Evolutionary conservation across 1,140 invertebrate genomes (phyloP).

Genomic region (Riptortus pedestris): DNA sequence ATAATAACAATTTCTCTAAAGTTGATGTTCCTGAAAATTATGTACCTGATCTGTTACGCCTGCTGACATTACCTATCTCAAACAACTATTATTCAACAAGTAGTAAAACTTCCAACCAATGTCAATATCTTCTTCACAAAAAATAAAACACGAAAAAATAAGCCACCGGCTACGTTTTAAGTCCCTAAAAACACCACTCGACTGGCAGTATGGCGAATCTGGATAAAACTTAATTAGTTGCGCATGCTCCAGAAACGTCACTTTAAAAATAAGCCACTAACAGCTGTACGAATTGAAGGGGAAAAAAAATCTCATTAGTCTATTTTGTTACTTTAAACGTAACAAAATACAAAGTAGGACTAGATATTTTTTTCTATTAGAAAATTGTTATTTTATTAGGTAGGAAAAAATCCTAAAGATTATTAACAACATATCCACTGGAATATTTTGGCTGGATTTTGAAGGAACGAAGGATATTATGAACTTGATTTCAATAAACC

Average conservation of each 20-base stretch:
- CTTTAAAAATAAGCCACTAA: background rate
- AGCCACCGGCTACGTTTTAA: slow-evolving; percentile 26
- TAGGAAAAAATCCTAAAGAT: too few relatives aligned
- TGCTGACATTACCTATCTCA: slow-evolving; percentile 37
- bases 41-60: slow-evolving; percentile 40
- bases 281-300: too few relatives aligned
- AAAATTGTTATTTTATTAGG: too few relatives aligned
- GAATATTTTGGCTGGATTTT: too few relatives aligned
- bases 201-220: slow-evolving; percentile 16
- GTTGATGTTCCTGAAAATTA: slow-evolving; percentile 23
- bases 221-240: background rate
- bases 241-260: slow-evolving; percentile 8
- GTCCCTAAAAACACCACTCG: slow-evolving; percentile 18
- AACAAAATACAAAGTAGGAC: too few relatives aligned
- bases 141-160: background rate
- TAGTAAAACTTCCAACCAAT: background rate
- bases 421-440: too few relatives aligned
- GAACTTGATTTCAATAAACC: too few relatives aligned
- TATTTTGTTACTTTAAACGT: too few relatives aligned
- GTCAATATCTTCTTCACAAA: slow-evolving; percentile 8
- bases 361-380: too few relatives aligned
- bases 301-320: too few relatives aligned
- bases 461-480: too few relatives aligned
- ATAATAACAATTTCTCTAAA: slow-evolving; percentile 19
- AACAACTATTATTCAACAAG: slow-evolving; percentile 13